Percentiles rank a stretch among this genome's conserved stretches.
Conservation (phyloP, 2,113 vertebrate genomes). For the Phodopus roborovskii region DNA sequence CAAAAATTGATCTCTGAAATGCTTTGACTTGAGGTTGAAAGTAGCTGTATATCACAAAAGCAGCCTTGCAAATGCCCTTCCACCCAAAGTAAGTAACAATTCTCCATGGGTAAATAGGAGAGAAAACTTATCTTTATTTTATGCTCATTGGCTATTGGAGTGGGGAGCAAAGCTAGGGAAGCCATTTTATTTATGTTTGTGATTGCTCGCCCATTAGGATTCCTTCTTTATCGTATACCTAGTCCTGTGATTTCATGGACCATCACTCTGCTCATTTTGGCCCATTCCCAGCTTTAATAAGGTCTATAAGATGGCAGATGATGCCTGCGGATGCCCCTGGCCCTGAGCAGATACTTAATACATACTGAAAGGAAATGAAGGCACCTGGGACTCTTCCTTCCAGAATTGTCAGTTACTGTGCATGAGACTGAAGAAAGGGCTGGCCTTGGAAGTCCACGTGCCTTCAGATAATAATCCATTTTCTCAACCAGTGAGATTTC, state of each 20-base stretch:
- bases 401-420: background rate
- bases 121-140: conserved; percentile 72
- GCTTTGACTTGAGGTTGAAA: conserved; percentile 75
- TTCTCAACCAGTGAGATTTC: conserved; percentile 28
- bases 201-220: background rate
- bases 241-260: conserved; percentile 23
- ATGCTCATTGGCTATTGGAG: conserved; percentile 33
- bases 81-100: conserved; percentile 63
- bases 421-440: background rate
- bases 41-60: conserved; percentile 73
- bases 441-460: background rate
- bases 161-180: conserved; percentile 41
- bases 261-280: conserved; percentile 18
- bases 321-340: background rate
- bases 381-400: background rate
- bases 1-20: conserved; percentile 79
- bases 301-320: background rate
- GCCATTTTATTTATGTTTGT: conserved; percentile 25
- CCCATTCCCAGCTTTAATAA: conserved; percentile 1
- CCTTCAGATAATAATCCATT: conserved; percentile 27
- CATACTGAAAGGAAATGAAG: background rate
- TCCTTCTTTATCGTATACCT: conserved; percentile 22
- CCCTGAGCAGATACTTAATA: background rate
- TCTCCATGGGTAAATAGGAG: conserved; percentile 55
- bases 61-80: conserved; percentile 69